phyloP scores from a whole-genome alignment of 2,888 invertebrate genomes.

The Dicyrtomina minuta region DNA sequence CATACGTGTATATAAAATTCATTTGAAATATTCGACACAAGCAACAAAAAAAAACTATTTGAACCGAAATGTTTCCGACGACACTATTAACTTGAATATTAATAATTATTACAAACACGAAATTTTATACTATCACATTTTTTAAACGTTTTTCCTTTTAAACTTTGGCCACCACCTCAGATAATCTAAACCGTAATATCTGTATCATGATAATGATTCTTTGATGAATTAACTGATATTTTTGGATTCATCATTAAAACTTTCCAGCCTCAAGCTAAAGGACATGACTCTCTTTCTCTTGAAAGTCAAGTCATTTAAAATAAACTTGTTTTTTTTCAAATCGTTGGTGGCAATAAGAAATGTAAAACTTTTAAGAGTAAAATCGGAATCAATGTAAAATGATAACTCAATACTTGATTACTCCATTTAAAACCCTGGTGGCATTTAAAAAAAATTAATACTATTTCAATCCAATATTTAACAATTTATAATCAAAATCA shows the following conservation, averaged over 20 bases:
- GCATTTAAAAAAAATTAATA: slow-evolving; percentile 13
- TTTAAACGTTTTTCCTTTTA: background rate
- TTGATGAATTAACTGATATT: background rate
- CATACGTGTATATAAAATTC: background rate
- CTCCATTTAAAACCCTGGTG: too few relatives aligned
- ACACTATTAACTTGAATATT: background rate
- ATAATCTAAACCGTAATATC: background rate
- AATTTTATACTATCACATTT: too few relatives aligned
- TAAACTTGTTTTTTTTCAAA: too few relatives aligned
- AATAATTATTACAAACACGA: background rate
- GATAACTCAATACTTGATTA: background rate
- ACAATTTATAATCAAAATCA: slow-evolving; percentile 50
- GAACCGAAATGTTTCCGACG: background rate
- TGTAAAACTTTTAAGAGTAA: background rate
- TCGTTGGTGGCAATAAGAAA: background rate
- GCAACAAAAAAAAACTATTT: background rate
- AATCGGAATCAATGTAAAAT: background rate
- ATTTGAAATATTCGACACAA: background rate
- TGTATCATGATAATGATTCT: slow-evolving; percentile 7
- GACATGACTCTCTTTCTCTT: background rate
- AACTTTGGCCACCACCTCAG: slow-evolving; percentile 50
- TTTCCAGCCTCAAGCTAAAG: slow-evolving; percentile 60
- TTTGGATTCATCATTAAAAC: slow-evolving; percentile 52
- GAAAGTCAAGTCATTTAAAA: too few relatives aligned
- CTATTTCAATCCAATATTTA: background rate